Conservation (phyloP, 2,113 vertebrate species). For the Eclectus roratus region DNA sequence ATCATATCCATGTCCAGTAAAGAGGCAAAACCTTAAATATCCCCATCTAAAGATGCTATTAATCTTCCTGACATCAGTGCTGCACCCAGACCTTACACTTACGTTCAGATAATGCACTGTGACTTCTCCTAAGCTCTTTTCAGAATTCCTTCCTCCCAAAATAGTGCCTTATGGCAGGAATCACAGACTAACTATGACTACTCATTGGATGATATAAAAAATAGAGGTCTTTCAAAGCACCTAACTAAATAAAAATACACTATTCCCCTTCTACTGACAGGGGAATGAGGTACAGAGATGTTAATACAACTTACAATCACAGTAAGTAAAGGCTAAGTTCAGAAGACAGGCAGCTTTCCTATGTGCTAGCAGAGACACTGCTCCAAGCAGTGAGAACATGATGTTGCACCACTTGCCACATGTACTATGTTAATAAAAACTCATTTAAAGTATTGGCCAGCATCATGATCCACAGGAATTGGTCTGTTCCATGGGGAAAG, state of each 20-base stretch:
- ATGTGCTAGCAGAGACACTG: neutral
- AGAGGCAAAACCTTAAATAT: neutral
- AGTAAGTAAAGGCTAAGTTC: conserved; percentile 40
- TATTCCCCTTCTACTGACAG: neutral
- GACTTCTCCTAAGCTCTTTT: conserved; percentile 9
- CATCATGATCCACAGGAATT: conserved; percentile 9
- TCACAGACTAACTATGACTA: neutral
- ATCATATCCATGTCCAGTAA: neutral
- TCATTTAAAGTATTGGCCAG: neutral
- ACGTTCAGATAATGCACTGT: neutral
- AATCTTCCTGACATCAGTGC: neutral
- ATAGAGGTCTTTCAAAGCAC: conserved; percentile 51
- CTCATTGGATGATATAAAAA: neutral
- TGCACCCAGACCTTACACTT: neutral
- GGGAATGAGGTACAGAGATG: conserved; percentile 35
- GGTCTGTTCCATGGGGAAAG: neutral
- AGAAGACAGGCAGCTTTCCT: conserved; percentile 32
- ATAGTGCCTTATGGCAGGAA: neutral
- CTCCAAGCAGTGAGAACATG: neutral
- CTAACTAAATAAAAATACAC: conserved; percentile 17
- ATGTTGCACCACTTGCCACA: neutral
- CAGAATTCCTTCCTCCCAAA: neutral
- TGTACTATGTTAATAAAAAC: neutral
- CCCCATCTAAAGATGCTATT: neutral
- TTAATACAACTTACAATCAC: conserved; percentile 36